These are phyloP conservation scores for Marmota monax DNA, from an alignment of 2,113 vertebrate species.

Conservation along the genomic window DNA sequence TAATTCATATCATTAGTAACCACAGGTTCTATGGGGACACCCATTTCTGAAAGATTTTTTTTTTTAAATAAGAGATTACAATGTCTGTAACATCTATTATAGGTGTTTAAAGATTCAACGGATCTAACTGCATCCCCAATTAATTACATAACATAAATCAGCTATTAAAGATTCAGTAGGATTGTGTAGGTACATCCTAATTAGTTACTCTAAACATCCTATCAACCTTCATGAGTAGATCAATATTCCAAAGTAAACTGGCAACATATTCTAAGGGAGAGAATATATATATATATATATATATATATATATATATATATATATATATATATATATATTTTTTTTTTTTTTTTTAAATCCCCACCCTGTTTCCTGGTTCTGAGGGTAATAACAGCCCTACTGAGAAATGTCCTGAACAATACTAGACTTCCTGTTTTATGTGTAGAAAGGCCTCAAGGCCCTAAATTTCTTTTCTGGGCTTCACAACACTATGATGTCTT, in stretches of 20 bases:
- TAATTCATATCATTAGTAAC: neutral
- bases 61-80: slow-evolving; percentile 21
- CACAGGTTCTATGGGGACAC: neutral
- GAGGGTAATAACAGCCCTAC: neutral
- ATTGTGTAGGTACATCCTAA: neutral
- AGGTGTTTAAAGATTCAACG: slow-evolving; percentile 21
- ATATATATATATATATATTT: no score
- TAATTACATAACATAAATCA: slow-evolving; percentile 16
- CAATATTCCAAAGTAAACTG: neutral
- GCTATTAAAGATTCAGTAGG: slow-evolving; percentile 11
- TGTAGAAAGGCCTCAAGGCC: neutral
- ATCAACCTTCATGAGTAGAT: neutral
- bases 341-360: no score
- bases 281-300: no score
- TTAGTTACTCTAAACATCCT: slow-evolving; percentile 39
- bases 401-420: neutral
- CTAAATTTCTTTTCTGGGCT: neutral
- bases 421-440: neutral
- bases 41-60: neutral
- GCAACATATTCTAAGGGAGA: neutral
- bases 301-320: no score
- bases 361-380: neutral
- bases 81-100: neutral
- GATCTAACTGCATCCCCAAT: slow-evolving; percentile 8
- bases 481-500: neutral